Percentiles rank a stretch among this genome's conserved stretches.
phyloP scores from a whole-genome alignment of 1,140 invertebrate genomes.

The Samia ricini region DNA sequence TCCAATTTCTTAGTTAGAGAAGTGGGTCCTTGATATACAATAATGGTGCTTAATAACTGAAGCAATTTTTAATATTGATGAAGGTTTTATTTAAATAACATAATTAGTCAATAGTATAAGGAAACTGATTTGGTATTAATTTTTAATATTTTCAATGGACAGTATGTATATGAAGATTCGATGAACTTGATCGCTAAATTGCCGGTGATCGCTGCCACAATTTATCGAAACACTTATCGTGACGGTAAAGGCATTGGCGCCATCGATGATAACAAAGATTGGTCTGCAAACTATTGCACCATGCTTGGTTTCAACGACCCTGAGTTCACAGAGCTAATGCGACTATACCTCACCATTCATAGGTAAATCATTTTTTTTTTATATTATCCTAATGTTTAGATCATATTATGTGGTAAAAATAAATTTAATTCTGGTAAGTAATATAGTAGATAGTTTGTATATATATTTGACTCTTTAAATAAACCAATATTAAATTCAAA shows the following conservation, averaged over 20 bases:
- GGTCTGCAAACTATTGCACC: slow-evolving; percentile 94
- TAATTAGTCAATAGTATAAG: too few relatives aligned
- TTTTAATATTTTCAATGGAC: slow-evolving; percentile 48
- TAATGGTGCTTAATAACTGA: too few relatives aligned
- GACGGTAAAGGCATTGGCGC: slow-evolving; percentile 92
- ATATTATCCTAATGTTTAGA: neutral
- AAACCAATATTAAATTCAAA: too few relatives aligned
- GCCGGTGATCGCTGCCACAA: slow-evolving; percentile 95
- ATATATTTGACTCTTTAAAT: too few relatives aligned
- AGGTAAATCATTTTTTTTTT: slow-evolving; percentile 46
- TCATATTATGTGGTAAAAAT: too few relatives aligned
- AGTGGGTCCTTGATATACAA: too few relatives aligned
- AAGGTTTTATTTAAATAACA: too few relatives aligned
- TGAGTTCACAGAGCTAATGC: slow-evolving; percentile 94
- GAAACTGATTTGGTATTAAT: too few relatives aligned
- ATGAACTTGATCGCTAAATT: slow-evolving; percentile 98
- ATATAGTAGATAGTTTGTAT: too few relatives aligned
- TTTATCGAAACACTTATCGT: slow-evolving; percentile 94
- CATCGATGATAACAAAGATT: slow-evolving; percentile 94
- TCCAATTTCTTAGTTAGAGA: too few relatives aligned
- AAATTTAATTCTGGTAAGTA: too few relatives aligned
- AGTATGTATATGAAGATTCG: slow-evolving; percentile 94
- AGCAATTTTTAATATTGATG: too few relatives aligned
- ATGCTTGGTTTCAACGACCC: slow-evolving; percentile 95
- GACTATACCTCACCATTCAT: slow-evolving; percentile 97